These are phyloP conservation scores for Ceriagrion tenellum DNA, from an alignment of 2,888 invertebrate species.

Conservation along the genomic window DNA sequence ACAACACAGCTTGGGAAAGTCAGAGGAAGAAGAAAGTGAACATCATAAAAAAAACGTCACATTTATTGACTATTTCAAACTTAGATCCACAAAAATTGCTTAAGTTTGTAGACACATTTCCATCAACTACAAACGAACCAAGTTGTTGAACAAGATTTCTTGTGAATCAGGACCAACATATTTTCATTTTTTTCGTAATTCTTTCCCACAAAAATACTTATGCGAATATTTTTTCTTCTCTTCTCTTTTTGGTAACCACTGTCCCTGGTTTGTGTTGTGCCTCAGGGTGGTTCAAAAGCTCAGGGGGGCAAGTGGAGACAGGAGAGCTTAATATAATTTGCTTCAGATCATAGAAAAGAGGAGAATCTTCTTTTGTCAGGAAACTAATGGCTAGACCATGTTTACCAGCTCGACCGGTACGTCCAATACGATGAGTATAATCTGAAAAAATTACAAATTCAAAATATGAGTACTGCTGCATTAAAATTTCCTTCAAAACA, in stretches of 20 bases:
- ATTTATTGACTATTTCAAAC: too few relatives aligned
- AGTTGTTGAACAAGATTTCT: too few relatives aligned
- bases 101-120: too few relatives aligned
- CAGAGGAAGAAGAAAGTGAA: too few relatives aligned
- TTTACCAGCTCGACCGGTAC: conserved; percentile 99
- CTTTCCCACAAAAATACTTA: conserved; percentile 77
- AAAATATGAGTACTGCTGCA: not conserved
- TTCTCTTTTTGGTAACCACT: conserved; percentile 91
- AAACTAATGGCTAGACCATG: conserved; percentile 97
- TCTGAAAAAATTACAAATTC: conserved; percentile 79
- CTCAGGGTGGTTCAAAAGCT: conserved; percentile 98
- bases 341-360: conserved; percentile 97
- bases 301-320: conserved; percentile 96
- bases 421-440: conserved; percentile 98
- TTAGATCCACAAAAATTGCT: too few relatives aligned
- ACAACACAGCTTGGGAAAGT: too few relatives aligned
- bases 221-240: conserved; percentile 97
- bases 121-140: too few relatives aligned
- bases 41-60: too few relatives aligned
- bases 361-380: conserved; percentile 97
- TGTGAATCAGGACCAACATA: not conserved
- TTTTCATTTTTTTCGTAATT: not conserved
- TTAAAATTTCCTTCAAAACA: not conserved
- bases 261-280: conserved; percentile 98
- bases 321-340: conserved; percentile 93